Base-by-base conservation (phyloP, 92 coral and sea anemone genomes). In the Epizoanthus illoricatus region DNA sequence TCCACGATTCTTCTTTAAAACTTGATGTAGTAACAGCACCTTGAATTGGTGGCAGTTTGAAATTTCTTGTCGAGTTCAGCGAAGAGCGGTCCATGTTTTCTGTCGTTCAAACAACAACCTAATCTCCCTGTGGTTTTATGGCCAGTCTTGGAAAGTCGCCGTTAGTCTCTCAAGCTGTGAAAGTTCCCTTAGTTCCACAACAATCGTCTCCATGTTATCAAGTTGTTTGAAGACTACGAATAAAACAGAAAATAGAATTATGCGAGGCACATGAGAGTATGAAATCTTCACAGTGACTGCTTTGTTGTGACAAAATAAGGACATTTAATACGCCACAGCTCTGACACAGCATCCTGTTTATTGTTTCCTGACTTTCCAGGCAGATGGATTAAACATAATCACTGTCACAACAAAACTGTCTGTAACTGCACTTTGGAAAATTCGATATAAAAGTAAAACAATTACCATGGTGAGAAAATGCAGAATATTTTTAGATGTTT, bases 21-120 rank as follows among this genome's bases (percentile, higher is more conserved):
- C 74, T 74, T 8, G 82, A 71, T 4, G 90, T 84, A 8, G 92
- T 70, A 1, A 76, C 71, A 5, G 97, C 97, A 10, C 94, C 91
- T 71, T 91, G 97, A 41, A 93, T 93, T 43, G 97, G 97, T 18
- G 97, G 97, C 5, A 93, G 92, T 75, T 93, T 93, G 58, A 93
- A 89, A 72, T 93, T 91, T 56, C 90, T 76, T 76, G 84, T 89
- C 63, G 90, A 86, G 75, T 89, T 89, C 7, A 67, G 54, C 28
- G 74, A 67, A 36, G 74, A 28, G 17, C 85, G 85, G 28, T 81
- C 68, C 76, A 70, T 81, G 75, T 28, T 11, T 52, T 52, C 0
- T 52, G 12, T 52, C 56, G 16, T 52, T 52, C 15, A 52, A 9
- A 43, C 36, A 5, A 73, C 39, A 7, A 73, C 16, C 0, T 17